Conservation (phyloP, 23 tunicate genomes). For the Oikopleura vanhoeffeni region DNA sequence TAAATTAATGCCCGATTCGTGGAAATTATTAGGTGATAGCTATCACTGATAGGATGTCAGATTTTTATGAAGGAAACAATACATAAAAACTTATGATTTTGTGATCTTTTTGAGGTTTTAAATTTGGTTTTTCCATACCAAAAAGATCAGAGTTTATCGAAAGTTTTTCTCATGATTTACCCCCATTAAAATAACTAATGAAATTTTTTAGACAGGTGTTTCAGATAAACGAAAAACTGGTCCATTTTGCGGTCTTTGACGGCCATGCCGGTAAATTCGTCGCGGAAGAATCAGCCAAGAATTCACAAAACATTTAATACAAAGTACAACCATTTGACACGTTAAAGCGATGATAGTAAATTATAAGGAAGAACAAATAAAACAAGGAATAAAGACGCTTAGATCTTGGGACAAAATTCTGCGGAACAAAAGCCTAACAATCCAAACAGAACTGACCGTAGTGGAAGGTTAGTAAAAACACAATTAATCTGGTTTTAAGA, state of each 20-base stretch:
- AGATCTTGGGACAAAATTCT: neutral
- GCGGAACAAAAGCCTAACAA: slow-evolving; percentile 8
- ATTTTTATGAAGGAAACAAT: no score
- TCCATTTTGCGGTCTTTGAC: slow-evolving; percentile 97
- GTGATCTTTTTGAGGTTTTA: no score
- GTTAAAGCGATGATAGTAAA: neutral
- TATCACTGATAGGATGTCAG: no score
- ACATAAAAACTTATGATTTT: no score
- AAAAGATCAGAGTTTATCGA: no score
- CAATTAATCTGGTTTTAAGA: neutral
- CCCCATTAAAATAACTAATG: no score
- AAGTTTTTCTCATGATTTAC: no score
- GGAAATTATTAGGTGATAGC: no score
- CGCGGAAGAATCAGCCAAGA: neutral
- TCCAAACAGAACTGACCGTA: slow-evolving; percentile 19
- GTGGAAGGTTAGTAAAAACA: slow-evolving; percentile 24
- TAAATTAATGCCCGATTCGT: no score
- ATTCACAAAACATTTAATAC: neutral
- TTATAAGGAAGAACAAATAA: neutral
- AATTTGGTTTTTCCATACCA: no score
- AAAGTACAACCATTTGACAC: neutral
- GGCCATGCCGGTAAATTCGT: slow-evolving; percentile 75
- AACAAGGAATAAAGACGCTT: neutral
- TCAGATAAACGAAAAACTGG: no score
- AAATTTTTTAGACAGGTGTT: no score